Percentiles rank a stretch among this genome's conserved stretches.
phyloP scores from a whole-genome alignment of 2,797 vertebrate genomes.

The Rhadinocentrus ornatus region DNA sequence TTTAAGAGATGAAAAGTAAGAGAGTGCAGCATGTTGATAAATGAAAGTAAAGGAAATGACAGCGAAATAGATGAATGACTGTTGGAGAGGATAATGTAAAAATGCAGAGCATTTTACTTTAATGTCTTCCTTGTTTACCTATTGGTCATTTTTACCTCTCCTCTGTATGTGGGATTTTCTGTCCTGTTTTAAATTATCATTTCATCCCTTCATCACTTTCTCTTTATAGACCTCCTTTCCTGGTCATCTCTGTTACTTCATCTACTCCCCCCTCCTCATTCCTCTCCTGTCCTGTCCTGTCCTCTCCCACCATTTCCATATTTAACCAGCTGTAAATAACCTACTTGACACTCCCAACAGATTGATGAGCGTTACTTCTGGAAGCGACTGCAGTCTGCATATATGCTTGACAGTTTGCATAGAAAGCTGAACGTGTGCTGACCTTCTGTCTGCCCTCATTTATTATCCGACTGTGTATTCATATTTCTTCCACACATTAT shows the following conservation, averaged over 20 bases:
- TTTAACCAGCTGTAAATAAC: conserved; percentile 43
- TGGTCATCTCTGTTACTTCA: conserved; percentile 1
- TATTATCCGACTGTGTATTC: not conserved
- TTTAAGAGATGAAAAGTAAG: conserved; percentile 6
- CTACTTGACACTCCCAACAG: conserved; percentile 26
- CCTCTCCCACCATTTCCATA: conserved; percentile 26
- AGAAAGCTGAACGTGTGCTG: conserved; percentile 3
- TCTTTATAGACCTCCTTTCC: conserved; percentile 28
- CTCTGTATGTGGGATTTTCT: conserved; percentile 25
- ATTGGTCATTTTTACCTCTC: conserved; percentile 30
- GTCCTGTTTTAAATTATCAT: conserved; percentile 21
- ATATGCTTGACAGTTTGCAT: not conserved
- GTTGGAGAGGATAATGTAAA: not conserved
- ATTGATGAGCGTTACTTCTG: conserved; percentile 34
- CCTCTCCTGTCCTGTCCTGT: not conserved
- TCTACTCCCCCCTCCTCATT: not conserved
- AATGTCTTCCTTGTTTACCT: conserved; percentile 48
- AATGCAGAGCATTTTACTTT: conserved; percentile 34
- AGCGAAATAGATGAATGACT: conserved; percentile 2
- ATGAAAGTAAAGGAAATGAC: conserved; percentile 27
- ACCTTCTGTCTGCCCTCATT: conserved; percentile 12
- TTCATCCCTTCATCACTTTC: conserved; percentile 25
- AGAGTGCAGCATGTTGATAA: conserved; percentile 16
- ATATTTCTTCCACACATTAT: not conserved
- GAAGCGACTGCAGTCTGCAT: conserved; percentile 10